phyloP scores from a whole-genome alignment of 2,888 invertebrate species.

The Heliconius cydno region DNA sequence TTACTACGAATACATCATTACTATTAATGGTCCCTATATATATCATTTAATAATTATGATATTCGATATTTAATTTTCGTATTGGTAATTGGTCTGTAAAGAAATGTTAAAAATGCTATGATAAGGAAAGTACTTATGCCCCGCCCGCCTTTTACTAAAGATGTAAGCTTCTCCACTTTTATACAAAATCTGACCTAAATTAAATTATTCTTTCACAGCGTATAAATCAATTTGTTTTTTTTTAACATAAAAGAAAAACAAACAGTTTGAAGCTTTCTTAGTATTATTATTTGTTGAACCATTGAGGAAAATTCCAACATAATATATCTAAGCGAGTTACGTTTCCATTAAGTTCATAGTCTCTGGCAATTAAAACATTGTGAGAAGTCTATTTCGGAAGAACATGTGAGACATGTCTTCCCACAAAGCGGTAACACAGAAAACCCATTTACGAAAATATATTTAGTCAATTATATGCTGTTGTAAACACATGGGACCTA shows the following conservation, averaged over 20 bases:
- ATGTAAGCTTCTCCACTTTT: no score
- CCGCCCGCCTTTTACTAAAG: no score
- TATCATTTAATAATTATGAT: no score
- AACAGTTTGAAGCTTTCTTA: not conserved
- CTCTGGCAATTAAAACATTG: conserved; percentile 5
- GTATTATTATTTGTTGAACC: not conserved
- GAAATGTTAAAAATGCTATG: no score
- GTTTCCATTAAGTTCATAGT: not conserved
- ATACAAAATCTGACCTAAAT: no score
- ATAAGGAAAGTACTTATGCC: no score
- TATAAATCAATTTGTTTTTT: no score
- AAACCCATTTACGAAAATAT: conserved; percentile 16
- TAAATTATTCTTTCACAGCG: no score
- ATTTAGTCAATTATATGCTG: conserved; percentile 3
- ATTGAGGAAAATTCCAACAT: not conserved
- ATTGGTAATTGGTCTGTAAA: no score
- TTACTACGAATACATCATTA: no score
- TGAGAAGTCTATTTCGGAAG: conserved; percentile 17
- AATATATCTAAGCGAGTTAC: not conserved
- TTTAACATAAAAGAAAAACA: not conserved
- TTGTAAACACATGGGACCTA: not conserved
- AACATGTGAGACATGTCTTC: conserved; percentile 5
- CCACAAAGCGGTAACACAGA: conserved; percentile 18
- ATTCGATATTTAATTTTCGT: no score
- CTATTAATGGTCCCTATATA: no score